Evolutionary conservation across 2,888 invertebrate species (phyloP).

Genomic region (Pristionchus maxplancki): DNA sequence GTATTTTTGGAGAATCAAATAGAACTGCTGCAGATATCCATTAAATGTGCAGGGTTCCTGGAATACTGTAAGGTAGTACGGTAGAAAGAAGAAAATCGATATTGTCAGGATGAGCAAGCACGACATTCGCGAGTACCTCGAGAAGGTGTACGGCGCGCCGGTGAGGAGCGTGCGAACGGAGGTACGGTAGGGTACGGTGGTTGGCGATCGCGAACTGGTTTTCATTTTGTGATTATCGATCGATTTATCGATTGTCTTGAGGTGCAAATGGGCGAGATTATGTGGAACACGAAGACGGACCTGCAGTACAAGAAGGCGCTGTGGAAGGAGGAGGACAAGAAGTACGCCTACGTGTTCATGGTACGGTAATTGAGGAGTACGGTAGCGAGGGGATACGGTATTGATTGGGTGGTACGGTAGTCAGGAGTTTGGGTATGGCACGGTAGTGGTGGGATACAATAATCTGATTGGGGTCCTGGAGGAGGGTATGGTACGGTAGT

Average conservation of each 20-base stretch:
- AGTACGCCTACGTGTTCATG: slow-evolving; percentile 76
- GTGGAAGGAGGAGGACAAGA: slow-evolving; percentile 77
- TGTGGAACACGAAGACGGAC: slow-evolving; percentile 66
- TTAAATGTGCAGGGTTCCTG: background rate
- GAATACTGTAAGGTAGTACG: background rate
- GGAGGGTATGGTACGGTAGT: no score
- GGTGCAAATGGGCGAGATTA: slow-evolving; percentile 73
- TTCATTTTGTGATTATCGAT: background rate
- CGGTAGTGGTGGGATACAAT: no score
- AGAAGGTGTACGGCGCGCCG: slow-evolving; percentile 93
- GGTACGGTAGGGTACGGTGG: slow-evolving; percentile 51
- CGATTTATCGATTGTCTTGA: slow-evolving; percentile 46
- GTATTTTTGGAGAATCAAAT: background rate
- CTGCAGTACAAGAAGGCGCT: slow-evolving; percentile 68
- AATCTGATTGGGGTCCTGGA: no score
- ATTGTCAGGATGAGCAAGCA: slow-evolving; percentile 86
- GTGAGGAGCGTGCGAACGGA: slow-evolving; percentile 86
- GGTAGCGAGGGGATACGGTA: background rate
- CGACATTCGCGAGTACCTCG: slow-evolving; percentile 93
- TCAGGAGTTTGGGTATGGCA: no score
- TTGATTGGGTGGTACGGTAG: no score
- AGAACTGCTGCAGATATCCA: background rate
- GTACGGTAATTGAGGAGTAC: slow-evolving; percentile 49
- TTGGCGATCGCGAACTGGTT: background rate
- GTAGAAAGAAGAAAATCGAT: background rate